Base-by-base conservation (phyloP, 2,113 vertebrate genomes). In the Gopherus evgoodei region DNA sequence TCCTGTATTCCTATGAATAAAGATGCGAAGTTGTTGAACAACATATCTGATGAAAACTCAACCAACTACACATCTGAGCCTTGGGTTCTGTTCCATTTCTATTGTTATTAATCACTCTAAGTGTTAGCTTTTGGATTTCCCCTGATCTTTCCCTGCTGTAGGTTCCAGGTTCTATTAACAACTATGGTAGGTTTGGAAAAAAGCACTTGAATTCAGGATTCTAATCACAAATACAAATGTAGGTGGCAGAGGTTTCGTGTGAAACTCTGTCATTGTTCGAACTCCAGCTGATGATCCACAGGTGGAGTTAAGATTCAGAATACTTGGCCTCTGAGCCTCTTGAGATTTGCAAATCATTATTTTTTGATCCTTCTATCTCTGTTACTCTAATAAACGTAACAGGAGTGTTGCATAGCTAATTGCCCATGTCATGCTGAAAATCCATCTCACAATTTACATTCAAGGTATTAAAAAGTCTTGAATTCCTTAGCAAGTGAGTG, bases 181-280 rank as follows among this genome's bases (percentile, higher is more conserved):
- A 75, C 89, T 93, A 47, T 31, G 54, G 44, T 22, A 65, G 78
- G 35, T 59, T 90, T 53, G 56, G 27, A 69, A 96, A 87, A 87
- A 92, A 85, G 81, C 88, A 35, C 25, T 59, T 92, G 92, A 11
- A 78, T 59, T 84, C 53, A 35, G 86, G 85, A 87, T 94, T 85
- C 87, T 88, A 95, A 88, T 59, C 93, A 96, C 93, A 82, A 92
- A n/a, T 4, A 76, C 90, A 89, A 90, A 44, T 54, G 84, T 50
- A 96, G 90, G 19, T 72, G n/a, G 65, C 35, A 72, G 65, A 72
- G 65, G 93, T 38, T 92, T 95, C 94, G 65, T 19, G 89, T 80
- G 93, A 87, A 94, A 95, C 83, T 38, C 90, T 84, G 59, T 27
- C 92, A 89, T 87, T 90, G 86, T 92, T 90, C 94, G 86, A 93